Conservation (phyloP, 1,140 invertebrate genomes). For the Caenorhabditis tropicalis region DNA sequence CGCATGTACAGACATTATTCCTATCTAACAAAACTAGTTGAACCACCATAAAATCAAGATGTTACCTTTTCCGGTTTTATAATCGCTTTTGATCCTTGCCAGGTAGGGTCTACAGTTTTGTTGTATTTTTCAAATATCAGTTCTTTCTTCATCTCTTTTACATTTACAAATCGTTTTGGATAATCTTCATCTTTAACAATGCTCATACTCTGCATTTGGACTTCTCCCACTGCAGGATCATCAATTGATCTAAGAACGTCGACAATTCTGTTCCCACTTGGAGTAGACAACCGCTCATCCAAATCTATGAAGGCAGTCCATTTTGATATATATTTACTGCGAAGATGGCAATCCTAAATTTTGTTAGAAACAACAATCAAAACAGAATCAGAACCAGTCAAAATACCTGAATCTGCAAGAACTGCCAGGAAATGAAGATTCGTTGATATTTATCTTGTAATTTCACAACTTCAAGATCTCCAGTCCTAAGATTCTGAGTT, state of each 20-base stretch:
- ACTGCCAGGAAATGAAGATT: slow-evolving; percentile 1
- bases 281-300: background rate
- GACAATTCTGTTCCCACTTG: background rate
- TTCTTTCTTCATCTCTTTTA: background rate
- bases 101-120: background rate
- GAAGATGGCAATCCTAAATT: background rate
- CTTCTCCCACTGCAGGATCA: background rate
- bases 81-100: background rate
- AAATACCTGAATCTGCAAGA: slow-evolving; percentile 13
- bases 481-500: background rate
- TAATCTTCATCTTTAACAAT: slow-evolving; percentile 7
- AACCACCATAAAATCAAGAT: background rate
- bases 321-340: background rate
- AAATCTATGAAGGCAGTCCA: slow-evolving; percentile 21
- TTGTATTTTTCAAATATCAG: slow-evolving; percentile 20
- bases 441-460: slow-evolving; percentile 2
- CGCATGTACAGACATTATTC: background rate
- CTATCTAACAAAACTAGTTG: background rate
- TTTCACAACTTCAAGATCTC: background rate
- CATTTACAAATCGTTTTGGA: background rate
- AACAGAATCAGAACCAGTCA: background rate
- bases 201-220: background rate
- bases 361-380: background rate
- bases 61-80: background rate
- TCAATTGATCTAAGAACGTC: background rate